phyloP scores from a whole-genome alignment of 2,797 vertebrate genomes.

The Rhinichthys osculus region DNA sequence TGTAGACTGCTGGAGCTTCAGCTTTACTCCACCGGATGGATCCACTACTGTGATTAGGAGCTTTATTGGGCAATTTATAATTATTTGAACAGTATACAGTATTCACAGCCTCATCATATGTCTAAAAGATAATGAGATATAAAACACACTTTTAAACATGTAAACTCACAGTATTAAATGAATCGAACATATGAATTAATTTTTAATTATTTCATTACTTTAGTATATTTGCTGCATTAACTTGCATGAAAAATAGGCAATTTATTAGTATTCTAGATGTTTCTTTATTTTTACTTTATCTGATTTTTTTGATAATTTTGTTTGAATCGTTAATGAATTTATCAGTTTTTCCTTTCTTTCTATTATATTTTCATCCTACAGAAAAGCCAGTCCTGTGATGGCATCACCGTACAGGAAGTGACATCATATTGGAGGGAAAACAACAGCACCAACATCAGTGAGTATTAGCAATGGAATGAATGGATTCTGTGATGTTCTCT shows the following conservation, averaged over 20 bases:
- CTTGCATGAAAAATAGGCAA: not conserved
- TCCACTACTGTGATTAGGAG: not conserved
- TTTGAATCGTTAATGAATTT: not conserved
- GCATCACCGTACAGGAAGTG: not conserved
- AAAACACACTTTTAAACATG: not conserved
- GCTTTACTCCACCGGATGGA: not conserved
- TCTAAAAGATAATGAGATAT: not conserved
- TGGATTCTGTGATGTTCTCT: not conserved
- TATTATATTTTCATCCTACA: too few species aligned
- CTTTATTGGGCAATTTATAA: not conserved
- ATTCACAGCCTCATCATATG: not conserved
- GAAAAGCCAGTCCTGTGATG: not conserved
- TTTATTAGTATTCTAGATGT: not conserved
- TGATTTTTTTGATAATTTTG: not conserved
- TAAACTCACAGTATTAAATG: not conserved
- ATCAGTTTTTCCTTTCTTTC: not conserved
- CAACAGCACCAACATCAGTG: not conserved
- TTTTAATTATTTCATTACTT: not conserved
- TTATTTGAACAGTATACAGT: not conserved
- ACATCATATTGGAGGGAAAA: conserved; percentile 14
- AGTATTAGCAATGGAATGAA: not conserved
- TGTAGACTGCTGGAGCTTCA: not conserved
- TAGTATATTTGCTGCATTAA: not conserved
- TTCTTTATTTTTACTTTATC: not conserved
- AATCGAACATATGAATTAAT: not conserved